Conservation (phyloP, 2,888 invertebrate genomes). For the Apodemia mormo region DNA sequence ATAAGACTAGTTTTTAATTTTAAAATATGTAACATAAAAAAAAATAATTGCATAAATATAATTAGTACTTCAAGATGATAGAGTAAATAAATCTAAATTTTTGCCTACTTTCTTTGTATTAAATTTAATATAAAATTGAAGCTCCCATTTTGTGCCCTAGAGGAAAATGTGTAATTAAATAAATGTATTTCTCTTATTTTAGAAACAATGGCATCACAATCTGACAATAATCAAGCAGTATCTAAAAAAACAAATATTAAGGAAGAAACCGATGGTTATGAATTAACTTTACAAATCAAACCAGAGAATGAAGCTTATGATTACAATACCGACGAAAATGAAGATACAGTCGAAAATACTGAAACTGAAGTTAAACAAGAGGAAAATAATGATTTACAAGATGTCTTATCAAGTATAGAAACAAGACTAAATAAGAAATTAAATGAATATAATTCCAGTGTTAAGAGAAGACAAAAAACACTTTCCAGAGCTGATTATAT, state of each 20-base stretch:
- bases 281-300: slow-evolving; percentile 32
- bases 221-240: not conserved
- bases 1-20: too few species aligned
- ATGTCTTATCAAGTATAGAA: slow-evolving; percentile 21
- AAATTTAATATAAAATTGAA: too few species aligned
- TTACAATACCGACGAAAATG: slow-evolving; percentile 28
- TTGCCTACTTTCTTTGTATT: too few species aligned
- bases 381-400: slow-evolving; percentile 25
- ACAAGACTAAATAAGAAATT: slow-evolving; percentile 4
- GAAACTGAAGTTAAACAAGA: slow-evolving; percentile 52
- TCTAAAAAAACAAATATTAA: slow-evolving; percentile 25
- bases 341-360: slow-evolving; percentile 46
- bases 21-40: too few species aligned
- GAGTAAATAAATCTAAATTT: too few species aligned
- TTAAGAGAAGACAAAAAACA: not conserved
- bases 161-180: too few species aligned
- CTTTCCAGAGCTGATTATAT: slow-evolving; percentile 29
- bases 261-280: slow-evolving; percentile 39
- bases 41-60: too few species aligned
- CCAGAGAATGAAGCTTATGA: slow-evolving; percentile 33
- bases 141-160: too few species aligned
- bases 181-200: not conserved
- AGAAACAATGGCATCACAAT: slow-evolving; percentile 13
- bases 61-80: too few species aligned
- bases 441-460: slow-evolving; percentile 4